These are phyloP conservation scores for Myzus persicae DNA, from an alignment of 1,140 invertebrate genomes.

Conservation along the genomic window DNA sequence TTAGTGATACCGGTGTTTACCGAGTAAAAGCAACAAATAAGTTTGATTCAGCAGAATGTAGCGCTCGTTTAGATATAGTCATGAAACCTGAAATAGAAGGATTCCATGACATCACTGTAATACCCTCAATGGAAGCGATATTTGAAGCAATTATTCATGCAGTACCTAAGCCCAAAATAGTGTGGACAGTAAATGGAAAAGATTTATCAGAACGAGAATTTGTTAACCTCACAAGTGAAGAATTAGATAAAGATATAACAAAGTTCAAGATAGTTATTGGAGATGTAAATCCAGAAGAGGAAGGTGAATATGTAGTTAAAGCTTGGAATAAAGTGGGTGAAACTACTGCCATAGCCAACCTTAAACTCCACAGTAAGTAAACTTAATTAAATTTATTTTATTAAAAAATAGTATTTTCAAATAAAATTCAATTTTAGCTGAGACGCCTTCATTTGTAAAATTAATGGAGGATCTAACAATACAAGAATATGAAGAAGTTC, in stretches of 20 bases:
- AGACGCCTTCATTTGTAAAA: constrained; percentile 78
- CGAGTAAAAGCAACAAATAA: constrained; percentile 80
- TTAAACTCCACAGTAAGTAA: constrained; percentile 81
- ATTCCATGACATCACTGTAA: constrained; percentile 75
- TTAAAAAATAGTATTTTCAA: neutral
- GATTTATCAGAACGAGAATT: constrained; percentile 44
- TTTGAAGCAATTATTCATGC: constrained; percentile 77
- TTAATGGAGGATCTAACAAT: constrained; percentile 73
- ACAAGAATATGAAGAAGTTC: constrained; percentile 74
- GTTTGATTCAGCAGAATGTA: constrained; percentile 75
- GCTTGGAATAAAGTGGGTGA: constrained; percentile 81
- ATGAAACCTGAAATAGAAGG: constrained; percentile 78
- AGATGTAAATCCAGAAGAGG: constrained; percentile 75
- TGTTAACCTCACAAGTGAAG: constrained; percentile 46
- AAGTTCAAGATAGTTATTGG: constrained; percentile 75
- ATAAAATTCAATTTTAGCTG: constrained; percentile 68
- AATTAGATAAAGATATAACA: constrained; percentile 70
- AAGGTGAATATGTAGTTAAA: constrained; percentile 79
- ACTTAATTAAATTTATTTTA: neutral
- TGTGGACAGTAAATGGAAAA: constrained; percentile 69
- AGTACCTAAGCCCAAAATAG: constrained; percentile 80
- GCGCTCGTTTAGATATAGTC: constrained; percentile 74
- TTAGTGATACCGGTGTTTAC: constrained; percentile 82
- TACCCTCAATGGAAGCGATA: constrained; percentile 75
- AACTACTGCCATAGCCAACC: constrained; percentile 72